phyloP scores from a whole-genome alignment of 2,113 vertebrate genomes.

The Lonchura striata region DNA sequence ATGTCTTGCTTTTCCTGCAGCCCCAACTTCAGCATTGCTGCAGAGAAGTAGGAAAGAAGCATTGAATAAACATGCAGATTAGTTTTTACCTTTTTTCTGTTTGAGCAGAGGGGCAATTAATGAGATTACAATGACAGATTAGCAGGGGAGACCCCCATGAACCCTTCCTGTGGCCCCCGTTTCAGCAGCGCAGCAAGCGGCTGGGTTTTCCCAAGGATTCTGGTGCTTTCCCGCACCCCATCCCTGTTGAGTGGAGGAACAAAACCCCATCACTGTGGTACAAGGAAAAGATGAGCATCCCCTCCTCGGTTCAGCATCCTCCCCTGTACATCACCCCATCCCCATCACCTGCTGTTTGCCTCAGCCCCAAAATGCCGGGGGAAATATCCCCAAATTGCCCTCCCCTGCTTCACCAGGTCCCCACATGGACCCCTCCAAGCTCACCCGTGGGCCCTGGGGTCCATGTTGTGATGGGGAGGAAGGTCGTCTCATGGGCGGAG shows the following conservation, averaged over 20 bases:
- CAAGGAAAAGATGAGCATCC: rapidly evolving
- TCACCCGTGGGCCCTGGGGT: rapidly evolving
- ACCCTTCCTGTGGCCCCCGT: neutral
- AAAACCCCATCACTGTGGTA: neutral
- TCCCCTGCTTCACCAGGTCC: neutral
- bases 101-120: conserved; percentile 41
- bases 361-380: neutral
- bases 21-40: neutral
- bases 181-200: neutral
- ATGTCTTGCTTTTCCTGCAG: neutral
- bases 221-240: neutral
- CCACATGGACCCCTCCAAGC: neutral
- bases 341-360: neutral
- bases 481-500: rapidly evolving
- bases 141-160: neutral
- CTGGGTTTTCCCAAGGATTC: neutral
- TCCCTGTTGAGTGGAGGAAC: neutral
- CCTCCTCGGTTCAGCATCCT: neutral
- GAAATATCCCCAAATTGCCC: neutral
- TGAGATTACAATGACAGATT: conserved; percentile 35
- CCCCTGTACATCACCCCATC: neutral
- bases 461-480: neutral
- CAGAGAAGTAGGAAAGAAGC: neutral
- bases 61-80: neutral
- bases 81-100: conserved; percentile 36